Percentiles rank a stretch among this genome's conserved stretches.
Conservation (phyloP, 2,113 vertebrate species). For the Gopherus evgoodei region DNA sequence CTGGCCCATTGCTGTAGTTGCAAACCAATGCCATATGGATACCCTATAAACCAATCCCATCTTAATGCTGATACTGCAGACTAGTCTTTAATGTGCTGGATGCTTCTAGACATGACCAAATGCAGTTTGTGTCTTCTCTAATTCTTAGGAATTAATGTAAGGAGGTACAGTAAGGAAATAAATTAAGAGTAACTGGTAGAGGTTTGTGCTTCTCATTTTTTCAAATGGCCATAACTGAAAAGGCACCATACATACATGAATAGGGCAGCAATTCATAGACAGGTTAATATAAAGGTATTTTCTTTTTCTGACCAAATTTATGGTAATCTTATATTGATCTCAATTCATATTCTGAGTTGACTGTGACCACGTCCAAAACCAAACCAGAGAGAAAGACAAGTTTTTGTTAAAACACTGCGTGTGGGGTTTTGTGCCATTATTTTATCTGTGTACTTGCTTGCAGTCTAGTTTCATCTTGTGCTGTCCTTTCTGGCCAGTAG, state of each 20-base stretch:
- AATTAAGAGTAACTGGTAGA: background rate
- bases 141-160: slow-evolving; percentile 33
- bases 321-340: background rate
- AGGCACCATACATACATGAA: background rate
- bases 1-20: background rate
- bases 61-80: background rate
- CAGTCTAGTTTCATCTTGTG: background rate
- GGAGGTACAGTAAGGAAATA: background rate
- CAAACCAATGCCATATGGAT: slow-evolving; percentile 30
- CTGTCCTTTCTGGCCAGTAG: background rate
- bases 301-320: background rate
- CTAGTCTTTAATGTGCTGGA: background rate
- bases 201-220: background rate
- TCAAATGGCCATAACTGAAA: background rate
- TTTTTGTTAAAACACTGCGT: background rate
- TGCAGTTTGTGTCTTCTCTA: slow-evolving; percentile 15
- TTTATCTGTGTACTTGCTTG: background rate
- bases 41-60: background rate
- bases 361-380: background rate
- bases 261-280: background rate
- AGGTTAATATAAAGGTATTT: background rate
- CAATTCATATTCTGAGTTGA: background rate
- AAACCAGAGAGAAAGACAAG: background rate
- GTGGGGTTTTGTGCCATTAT: background rate
- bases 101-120: background rate